Conservation (phyloP, 2,113 vertebrate species). For the Engraulis encrasicolus region DNA sequence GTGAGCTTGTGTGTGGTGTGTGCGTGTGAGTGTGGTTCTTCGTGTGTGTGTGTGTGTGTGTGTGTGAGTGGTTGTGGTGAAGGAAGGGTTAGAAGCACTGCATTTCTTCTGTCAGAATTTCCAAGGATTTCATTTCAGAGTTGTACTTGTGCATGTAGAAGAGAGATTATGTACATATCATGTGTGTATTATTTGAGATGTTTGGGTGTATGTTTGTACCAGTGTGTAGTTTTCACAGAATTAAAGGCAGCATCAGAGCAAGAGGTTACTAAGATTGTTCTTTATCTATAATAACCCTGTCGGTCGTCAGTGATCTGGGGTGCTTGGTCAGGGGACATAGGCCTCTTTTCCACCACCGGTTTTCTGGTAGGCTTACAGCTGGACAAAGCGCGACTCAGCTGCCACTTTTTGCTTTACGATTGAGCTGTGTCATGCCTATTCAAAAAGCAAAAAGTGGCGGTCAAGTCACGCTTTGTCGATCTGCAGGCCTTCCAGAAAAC, state of each 20-base stretch:
- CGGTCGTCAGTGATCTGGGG: neutral
- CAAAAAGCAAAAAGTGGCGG: too few species aligned
- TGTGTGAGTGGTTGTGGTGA: neutral
- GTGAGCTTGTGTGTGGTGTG: constrained; percentile 6
- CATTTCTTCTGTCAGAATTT: constrained; percentile 8
- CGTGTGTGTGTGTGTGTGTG: neutral
- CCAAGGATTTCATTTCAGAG: constrained; percentile 17
- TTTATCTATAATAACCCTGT: neutral
- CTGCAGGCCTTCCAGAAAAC: too few species aligned
- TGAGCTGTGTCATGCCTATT: too few species aligned
- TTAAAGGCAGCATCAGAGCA: neutral
- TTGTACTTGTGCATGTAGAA: neutral
- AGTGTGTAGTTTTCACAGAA: neutral
- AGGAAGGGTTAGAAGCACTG: neutral
- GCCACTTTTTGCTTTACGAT: too few species aligned
- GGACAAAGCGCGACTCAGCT: too few species aligned
- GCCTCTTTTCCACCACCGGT: too few species aligned
- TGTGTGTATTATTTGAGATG: neutral
- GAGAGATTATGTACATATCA: constrained; percentile 2
- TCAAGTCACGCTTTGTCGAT: too few species aligned
- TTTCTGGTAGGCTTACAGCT: too few species aligned
- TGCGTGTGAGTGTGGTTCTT: neutral
- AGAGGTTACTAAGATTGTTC: neutral
- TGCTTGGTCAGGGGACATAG: neutral
- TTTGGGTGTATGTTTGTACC: neutral